Base-by-base conservation (phyloP, 1,140 invertebrate genomes). In the Papilio glaucus region DNA sequence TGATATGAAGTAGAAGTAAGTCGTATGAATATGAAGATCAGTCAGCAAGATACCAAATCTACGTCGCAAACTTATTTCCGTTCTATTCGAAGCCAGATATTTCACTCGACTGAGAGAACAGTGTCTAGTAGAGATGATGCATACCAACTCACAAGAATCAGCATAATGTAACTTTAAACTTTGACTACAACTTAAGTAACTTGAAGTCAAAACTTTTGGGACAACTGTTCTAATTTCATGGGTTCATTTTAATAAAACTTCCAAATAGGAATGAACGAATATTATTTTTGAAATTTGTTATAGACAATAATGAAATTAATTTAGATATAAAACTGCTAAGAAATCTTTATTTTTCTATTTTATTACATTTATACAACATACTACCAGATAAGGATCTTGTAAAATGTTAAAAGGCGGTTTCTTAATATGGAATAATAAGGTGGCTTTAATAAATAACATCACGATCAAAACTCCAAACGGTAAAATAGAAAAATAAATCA, bases 121-220 rank as follows among this genome's bases (percentile, higher is more conserved):
- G 29, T 33, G 21, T 53, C 45, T 9, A 53, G 8, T 53, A 24
- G 49, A 53, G 24, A 53, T 53, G 49, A 53, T 53, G 49, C 49
- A 53, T 53, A 53, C 49, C 49, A 49, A 49, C 15, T 53, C 49
- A 53, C 49, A 53, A 53, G 49, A 53, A 53, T 53, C 49, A 53
- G n/a, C 49, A 53, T 53, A 53, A 53, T 53, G 21, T 53, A 18
- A 53, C 9, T 53, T 24, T 53, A 53, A 53, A 53, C 8, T 53
- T 53, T 24, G 49, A 49, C 15, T n/a, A 42, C 15, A 45, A 53
- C 18, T 53, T 53, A 53, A 24, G 9, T 53, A 53, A 53, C 49
- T 53, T 53, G 2, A 53, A 53, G 18, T 53, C 18, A 53, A 53
- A 33, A 53, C 18, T 53, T 53, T 53, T 18, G 9, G 8, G 49